Evolutionary conservation across 2,113 vertebrate species (phyloP).

Genomic region (Ramphastos sulfuratus): DNA sequence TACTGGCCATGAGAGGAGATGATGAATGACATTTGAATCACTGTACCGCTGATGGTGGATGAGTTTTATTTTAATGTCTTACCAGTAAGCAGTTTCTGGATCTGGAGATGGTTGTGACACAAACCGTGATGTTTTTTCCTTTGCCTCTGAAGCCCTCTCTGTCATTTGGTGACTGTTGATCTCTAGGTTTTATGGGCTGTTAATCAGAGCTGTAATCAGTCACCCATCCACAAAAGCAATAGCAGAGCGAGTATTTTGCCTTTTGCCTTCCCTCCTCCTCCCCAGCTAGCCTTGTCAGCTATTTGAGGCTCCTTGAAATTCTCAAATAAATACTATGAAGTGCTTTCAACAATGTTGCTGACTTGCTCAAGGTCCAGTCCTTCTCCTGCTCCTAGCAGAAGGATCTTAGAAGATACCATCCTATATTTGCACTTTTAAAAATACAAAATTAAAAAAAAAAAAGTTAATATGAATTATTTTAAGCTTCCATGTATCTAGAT

Average conservation of each 20-base stretch:
- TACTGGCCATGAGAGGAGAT: accelerated
- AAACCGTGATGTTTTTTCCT: not conserved
- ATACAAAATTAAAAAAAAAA: not conserved
- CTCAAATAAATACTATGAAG: no score
- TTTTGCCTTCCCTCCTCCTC: not conserved
- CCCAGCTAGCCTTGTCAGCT: not conserved
- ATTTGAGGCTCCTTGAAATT: not conserved
- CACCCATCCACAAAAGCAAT: not conserved
- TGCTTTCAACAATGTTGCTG: not conserved
- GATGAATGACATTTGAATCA: not conserved
- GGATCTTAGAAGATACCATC: not conserved
- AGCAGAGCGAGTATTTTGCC: not conserved
- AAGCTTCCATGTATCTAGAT: not conserved
- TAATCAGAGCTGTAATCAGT: constrained; percentile 21
- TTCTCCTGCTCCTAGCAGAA: not conserved
- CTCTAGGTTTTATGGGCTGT: constrained; percentile 22
- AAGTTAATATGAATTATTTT: not conserved
- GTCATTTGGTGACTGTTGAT: not conserved
- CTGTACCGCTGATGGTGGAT: not conserved
- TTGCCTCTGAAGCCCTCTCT: not conserved
- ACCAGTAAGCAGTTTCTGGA: not conserved
- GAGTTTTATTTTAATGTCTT: not conserved
- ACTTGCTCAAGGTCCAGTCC: not conserved
- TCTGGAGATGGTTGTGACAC: not conserved
- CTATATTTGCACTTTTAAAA: not conserved